Conservation (phyloP, 2,113 vertebrate genomes). For the Charina bottae region DNA sequence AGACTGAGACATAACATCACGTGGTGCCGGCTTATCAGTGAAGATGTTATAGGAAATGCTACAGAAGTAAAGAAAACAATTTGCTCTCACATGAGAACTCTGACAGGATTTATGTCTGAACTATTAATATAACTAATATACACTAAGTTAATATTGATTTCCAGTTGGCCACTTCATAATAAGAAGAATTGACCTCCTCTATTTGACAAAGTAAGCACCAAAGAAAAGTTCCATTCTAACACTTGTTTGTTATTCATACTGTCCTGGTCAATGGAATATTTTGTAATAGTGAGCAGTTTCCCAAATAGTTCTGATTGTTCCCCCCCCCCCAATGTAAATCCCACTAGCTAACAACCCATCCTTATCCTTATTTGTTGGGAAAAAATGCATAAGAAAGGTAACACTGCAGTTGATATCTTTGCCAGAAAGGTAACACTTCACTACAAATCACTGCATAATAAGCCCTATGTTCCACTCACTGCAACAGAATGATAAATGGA, state of each 20-base stretch:
- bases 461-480: not conserved
- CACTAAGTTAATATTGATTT: conserved; percentile 49
- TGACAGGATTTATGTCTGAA: conserved; percentile 56
- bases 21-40: too few relatives aligned
- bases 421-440: too few relatives aligned
- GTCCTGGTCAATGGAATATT: not conserved
- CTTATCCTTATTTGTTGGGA: not conserved
- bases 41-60: too few relatives aligned
- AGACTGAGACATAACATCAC: too few relatives aligned
- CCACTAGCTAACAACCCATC: not conserved
- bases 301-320: not conserved
- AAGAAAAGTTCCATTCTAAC: not conserved
- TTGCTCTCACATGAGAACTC: too few relatives aligned
- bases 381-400: not conserved
- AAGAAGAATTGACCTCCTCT: conserved; percentile 38
- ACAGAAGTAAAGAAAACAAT: too few relatives aligned
- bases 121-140: conserved; percentile 63
- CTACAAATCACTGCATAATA: not conserved
- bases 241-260: not conserved
- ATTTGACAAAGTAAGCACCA: not conserved
- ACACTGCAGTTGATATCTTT: not conserved
- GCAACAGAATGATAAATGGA: not conserved
- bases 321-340: too few relatives aligned
- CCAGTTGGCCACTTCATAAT: conserved; percentile 34
- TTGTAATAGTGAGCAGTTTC: not conserved